Evolutionary conservation across 2,113 vertebrate species (phyloP).

Genomic region (Epinephelus fuscoguttatus): DNA sequence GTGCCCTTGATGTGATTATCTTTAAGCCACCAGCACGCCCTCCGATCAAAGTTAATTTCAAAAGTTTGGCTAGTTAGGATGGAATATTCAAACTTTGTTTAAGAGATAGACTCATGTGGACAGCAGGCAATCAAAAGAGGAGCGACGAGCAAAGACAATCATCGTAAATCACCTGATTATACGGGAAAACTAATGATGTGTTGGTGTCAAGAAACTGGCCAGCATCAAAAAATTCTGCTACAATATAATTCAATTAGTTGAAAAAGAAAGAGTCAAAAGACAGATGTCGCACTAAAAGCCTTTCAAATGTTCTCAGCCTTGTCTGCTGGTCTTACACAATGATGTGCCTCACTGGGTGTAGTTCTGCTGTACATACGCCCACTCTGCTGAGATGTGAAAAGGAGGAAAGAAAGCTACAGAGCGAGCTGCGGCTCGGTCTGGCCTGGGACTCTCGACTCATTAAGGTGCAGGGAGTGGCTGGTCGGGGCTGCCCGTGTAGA

Average conservation of each 20-base stretch:
- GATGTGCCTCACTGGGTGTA: neutral
- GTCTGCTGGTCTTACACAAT: neutral
- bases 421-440: neutral
- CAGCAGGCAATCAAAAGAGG: conserved; percentile 62
- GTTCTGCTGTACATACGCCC: neutral
- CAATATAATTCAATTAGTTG: conserved; percentile 15
- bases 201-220: neutral
- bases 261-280: neutral
- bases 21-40: conserved; percentile 74
- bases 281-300: conserved; percentile 9
- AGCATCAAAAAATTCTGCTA: neutral
- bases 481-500: conserved; percentile 40
- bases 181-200: conserved; percentile 34
- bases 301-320: conserved; percentile 16
- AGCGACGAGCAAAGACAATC: conserved; percentile 46
- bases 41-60: conserved; percentile 82
- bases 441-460: conserved; percentile 48
- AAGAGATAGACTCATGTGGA: conserved; percentile 55
- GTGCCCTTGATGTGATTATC: conserved; percentile 82
- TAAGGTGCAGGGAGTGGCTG: conserved; percentile 55
- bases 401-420: conserved; percentile 4
- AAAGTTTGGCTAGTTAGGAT: conserved; percentile 73
- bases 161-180: conserved; percentile 42
- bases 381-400: neutral
- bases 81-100: conserved; percentile 81